phyloP scores from a whole-genome alignment of 2,888 invertebrate species.

The Eugnorisma glareosa region DNA sequence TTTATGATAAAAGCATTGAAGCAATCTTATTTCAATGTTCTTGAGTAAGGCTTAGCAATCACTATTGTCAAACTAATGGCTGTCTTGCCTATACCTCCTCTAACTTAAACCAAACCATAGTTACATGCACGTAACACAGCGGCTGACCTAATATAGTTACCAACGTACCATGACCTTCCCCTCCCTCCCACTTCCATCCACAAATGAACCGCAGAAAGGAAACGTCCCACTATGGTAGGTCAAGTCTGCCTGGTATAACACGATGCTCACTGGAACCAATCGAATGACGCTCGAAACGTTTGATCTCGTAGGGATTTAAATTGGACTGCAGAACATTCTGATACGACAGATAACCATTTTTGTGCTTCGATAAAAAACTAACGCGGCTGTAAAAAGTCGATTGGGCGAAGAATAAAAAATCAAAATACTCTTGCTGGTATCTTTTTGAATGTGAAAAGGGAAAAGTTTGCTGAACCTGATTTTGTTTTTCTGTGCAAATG shows the following conservation, averaged over 20 bases:
- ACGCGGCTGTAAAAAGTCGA: constrained; percentile 14
- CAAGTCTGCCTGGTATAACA: constrained; percentile 67
- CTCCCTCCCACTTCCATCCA: constrained; percentile 52
- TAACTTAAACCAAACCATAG: constrained; percentile 61
- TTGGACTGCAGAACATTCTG: constrained; percentile 65
- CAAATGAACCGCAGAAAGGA: constrained; percentile 63
- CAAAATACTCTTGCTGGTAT: neutral
- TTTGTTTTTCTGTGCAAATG: neutral
- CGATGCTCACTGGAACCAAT: constrained; percentile 67
- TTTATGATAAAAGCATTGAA: neutral
- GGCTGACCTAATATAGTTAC: constrained; percentile 72
- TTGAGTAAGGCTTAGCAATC: neutral
- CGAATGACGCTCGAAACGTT: constrained; percentile 71
- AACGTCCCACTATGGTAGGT: constrained; percentile 58
- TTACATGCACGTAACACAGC: constrained; percentile 70
- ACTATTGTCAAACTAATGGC: neutral
- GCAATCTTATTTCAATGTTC: neutral
- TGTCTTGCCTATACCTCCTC: constrained; percentile 31
- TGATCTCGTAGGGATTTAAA: constrained; percentile 73
- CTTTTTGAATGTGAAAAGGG: neutral
- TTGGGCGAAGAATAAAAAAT: neutral
- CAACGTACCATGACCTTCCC: constrained; percentile 66
- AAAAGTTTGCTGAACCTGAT: neutral
- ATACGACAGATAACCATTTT: constrained; percentile 58
- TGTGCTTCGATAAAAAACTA: constrained; percentile 48